Conservation (phyloP, 2,888 invertebrate species). For the Leucophenga montana region DNA sequence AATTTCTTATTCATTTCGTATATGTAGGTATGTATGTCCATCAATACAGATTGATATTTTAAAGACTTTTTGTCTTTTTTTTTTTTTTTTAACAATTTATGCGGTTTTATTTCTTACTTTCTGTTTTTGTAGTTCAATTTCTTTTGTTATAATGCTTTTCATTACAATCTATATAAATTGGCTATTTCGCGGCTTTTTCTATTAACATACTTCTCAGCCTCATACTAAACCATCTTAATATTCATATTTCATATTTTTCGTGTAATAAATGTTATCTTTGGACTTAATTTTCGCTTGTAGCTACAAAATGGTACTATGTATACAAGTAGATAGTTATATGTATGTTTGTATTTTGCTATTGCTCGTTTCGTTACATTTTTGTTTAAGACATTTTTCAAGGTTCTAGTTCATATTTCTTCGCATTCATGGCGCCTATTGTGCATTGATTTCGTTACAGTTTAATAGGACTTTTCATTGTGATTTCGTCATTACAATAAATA, state of each 20-base stretch:
- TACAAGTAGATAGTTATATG: background rate
- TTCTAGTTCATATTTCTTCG: constrained; percentile 22
- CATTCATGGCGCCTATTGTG: constrained; percentile 53
- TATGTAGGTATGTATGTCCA: no score
- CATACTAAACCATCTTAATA: no score
- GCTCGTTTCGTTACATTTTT: background rate
- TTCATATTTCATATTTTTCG: no score
- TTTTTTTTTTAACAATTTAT: no score
- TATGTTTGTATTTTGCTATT: constrained; percentile 5
- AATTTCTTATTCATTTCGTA: background rate
- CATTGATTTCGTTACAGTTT: constrained; percentile 17
- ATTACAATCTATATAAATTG: no score
- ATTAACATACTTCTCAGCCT: no score
- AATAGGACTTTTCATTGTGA: constrained; percentile 9
- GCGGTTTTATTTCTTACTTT: no score
- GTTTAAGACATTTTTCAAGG: background rate
- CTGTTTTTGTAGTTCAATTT: no score
- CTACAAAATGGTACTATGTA: constrained; percentile 2
- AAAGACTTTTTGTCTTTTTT: no score
- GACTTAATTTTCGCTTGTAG: constrained; percentile 7
- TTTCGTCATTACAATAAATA: constrained; percentile 35
- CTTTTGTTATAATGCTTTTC: no score
- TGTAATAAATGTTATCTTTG: constrained; percentile 26
- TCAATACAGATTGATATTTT: no score
- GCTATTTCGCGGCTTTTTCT: no score